Percentiles rank a stretch among this genome's conserved stretches.
These are phyloP conservation scores for Pyxicephalus adspersus DNA, from an alignment of 2,113 vertebrate species.

Conservation along the genomic window DNA sequence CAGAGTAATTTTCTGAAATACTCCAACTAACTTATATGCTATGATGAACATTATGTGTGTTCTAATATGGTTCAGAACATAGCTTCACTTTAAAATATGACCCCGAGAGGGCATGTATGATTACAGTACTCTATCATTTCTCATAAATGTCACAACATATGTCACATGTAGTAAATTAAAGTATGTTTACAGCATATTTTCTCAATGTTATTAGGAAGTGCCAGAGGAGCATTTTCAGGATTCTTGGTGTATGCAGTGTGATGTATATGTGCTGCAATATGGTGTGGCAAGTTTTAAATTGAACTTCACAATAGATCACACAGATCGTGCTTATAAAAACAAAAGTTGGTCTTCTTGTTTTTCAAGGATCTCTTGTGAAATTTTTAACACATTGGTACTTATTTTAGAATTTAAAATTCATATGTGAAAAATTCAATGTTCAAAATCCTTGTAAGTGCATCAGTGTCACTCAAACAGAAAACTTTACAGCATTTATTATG, in stretches of 20 bases:
- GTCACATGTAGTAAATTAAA: slow-evolving; percentile 18
- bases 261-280: background rate
- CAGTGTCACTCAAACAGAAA: no score
- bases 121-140: slow-evolving; percentile 33
- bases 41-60: slow-evolving; percentile 10
- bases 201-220: slow-evolving; percentile 22
- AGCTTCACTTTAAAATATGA: slow-evolving; percentile 16
- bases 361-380: background rate
- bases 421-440: background rate
- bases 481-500: no score
- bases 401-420: background rate
- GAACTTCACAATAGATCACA: background rate
- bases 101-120: slow-evolving; percentile 13
- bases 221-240: background rate
- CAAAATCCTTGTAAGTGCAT: no score
- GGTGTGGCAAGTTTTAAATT: background rate
- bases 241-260: background rate
- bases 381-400: background rate
- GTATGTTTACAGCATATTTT: slow-evolving; percentile 12
- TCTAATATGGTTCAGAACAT: background rate
- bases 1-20: no score
- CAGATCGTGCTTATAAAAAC: background rate
- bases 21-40: background rate
- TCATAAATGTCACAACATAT: slow-evolving; percentile 30
- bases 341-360: background rate